Evolutionary conservation across 2,113 vertebrate genomes (phyloP), one percentile per base, ranked within the genome.

Genomic region (Solea senegalensis): DNA sequence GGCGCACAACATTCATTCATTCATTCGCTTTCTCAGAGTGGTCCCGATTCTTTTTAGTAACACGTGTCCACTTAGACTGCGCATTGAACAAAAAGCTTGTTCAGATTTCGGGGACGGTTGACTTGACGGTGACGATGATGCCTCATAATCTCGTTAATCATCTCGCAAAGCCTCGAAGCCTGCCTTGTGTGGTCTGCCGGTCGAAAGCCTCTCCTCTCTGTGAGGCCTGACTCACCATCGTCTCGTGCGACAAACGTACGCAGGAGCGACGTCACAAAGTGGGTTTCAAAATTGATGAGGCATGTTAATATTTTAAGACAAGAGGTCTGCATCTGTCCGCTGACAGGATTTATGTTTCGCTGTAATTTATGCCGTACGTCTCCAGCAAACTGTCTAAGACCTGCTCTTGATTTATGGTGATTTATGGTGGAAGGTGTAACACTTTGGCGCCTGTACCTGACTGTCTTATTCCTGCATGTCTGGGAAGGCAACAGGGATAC

Each of bases 271-370:
- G 85, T 89, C 85, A 86, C 80, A 63, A 78, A 74, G 80, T 50
- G 69, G 59, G 49, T 81, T 86, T 88, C 88, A 83, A 87, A 89
- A 91, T 85, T 81, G 76, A 89, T 84, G 76, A 80, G 78, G 83
- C 70, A 46, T 64, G 67, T 90, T 89, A 88, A 90, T 90, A 88
- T 87, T 92, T 92, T 75, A 90, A 84, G 75, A 83, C 52, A 44
- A 76, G 72, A 65, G 46, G 81, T 82, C 79, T 70, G 72, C 79
- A 69, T 73, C 88, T 55, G 51, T 80, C 59, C 62, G 41, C 70
- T 68, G 71, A 83, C 78, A 69, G 74, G 83, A 89, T 87, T 90
- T 86, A 89, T 90, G 85, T 85, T 85, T 81, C 49, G 83, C 67
- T 69, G 83, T 82, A 81, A 88, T 84, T 91, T 84, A 89, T 82